Conservation (phyloP, 2,113 vertebrate species). For the Anseranas semipalmata region DNA sequence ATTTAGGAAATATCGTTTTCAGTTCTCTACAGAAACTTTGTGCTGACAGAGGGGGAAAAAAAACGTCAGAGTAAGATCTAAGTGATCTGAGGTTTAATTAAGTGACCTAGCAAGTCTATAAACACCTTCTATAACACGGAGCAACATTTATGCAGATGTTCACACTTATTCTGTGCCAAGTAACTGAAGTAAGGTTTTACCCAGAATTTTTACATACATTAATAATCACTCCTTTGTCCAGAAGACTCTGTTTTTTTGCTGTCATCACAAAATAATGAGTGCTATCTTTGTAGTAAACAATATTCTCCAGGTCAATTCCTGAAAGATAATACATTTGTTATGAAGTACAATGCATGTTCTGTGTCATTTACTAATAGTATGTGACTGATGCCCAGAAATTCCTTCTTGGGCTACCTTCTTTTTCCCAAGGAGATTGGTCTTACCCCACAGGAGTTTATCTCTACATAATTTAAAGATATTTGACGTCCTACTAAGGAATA, state of each 20-base stretch:
- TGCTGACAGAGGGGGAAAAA: not conserved
- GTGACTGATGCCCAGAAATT: not conserved
- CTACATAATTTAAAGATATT: not conserved
- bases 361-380: not conserved
- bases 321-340: constrained; percentile 25
- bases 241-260: constrained; percentile 95
- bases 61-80: not conserved
- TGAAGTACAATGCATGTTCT: not conserved
- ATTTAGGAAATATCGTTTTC: not conserved
- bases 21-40: not conserved
- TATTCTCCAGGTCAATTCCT: constrained; percentile 98
- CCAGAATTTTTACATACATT: constrained; percentile 79
- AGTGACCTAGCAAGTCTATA: not conserved
- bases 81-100: not conserved
- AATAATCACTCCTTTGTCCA: constrained; percentile 96
- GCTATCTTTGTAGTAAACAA: constrained; percentile 97
- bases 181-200: not conserved
- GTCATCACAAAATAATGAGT: constrained; percentile 99
- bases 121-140: not conserved
- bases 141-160: not conserved
- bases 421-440: not conserved
- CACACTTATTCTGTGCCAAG: not conserved
- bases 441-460: not conserved
- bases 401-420: not conserved
- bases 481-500: not conserved